Percentiles rank a stretch among this genome's conserved stretches.
These are phyloP conservation scores for Maniola hyperantus DNA, from an alignment of 2,888 invertebrate species.

Conservation along the genomic window DNA sequence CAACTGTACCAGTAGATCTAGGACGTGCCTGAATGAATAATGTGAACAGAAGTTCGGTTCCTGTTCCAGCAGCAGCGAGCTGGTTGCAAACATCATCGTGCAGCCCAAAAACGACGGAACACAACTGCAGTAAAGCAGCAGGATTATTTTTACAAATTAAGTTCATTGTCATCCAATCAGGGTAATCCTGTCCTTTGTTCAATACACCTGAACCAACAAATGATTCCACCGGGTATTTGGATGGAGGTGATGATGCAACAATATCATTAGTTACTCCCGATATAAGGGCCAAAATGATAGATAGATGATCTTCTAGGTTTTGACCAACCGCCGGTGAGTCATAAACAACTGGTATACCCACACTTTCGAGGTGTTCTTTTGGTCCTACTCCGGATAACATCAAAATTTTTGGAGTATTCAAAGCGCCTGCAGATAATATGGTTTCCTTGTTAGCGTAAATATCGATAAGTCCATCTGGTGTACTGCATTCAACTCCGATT, in stretches of 20 bases:
- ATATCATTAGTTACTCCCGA: slow-evolving; percentile 37
- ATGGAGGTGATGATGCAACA: slow-evolving; percentile 54
- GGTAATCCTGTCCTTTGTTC: slow-evolving; percentile 77
- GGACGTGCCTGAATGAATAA: slow-evolving; percentile 58
- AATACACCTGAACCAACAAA: slow-evolving; percentile 70
- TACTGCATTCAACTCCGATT: slow-evolving; percentile 63
- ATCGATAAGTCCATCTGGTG: slow-evolving; percentile 45
- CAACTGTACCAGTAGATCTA: slow-evolving; percentile 76
- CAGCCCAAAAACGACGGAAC: slow-evolving; percentile 42
- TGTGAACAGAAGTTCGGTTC: slow-evolving; percentile 39
- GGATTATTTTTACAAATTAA: slow-evolving; percentile 41
- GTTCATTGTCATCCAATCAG: slow-evolving; percentile 56
- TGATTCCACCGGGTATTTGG: slow-evolving; percentile 48
- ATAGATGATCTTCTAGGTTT: slow-evolving; percentile 71
- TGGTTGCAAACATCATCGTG: slow-evolving; percentile 45
- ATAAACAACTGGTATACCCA: slow-evolving; percentile 57
- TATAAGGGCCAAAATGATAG: slow-evolving; percentile 47
- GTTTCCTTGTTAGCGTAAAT: slow-evolving; percentile 64
- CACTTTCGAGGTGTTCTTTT: slow-evolving; percentile 50
- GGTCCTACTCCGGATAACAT: slow-evolving; percentile 78
- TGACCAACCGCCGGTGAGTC: slow-evolving; percentile 71
- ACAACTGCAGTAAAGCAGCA: slow-evolving; percentile 33
- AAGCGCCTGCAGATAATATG: slow-evolving; percentile 68
- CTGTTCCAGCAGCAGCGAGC: slow-evolving; percentile 38
- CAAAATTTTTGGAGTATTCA: slow-evolving; percentile 73